Conservation (phyloP, 2,113 vertebrate genomes). For the Actenoides lindsayi region DNA sequence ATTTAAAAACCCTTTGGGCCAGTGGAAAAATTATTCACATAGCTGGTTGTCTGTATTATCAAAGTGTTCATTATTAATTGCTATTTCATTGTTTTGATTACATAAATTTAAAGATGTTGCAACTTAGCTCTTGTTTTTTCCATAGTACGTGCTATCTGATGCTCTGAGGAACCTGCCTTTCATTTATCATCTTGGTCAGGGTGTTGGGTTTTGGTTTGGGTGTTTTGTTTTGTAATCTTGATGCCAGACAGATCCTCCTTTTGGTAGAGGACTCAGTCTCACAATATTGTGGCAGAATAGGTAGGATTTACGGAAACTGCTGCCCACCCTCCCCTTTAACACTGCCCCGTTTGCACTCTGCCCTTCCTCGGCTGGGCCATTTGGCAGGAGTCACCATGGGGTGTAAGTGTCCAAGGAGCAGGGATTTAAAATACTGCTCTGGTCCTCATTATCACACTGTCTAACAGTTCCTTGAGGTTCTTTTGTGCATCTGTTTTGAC, state of each 20-base stretch:
- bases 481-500: background rate
- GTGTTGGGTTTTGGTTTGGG: background rate
- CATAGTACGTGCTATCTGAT: slow-evolving; percentile 50
- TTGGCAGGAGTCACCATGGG: background rate
- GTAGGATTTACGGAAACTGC: background rate
- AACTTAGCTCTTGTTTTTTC: slow-evolving; percentile 32
- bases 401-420: background rate
- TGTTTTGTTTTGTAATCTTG: background rate
- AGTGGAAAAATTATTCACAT: background rate
- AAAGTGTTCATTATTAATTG: slow-evolving; percentile 62
- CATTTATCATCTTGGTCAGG: slow-evolving; percentile 65
- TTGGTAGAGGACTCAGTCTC: background rate
- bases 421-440: background rate
- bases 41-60: slow-evolving; percentile 16
- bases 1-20: background rate
- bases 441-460: background rate
- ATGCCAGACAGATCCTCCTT: background rate
- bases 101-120: slow-evolving; percentile 70
- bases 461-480: background rate
- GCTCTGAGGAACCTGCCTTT: slow-evolving; percentile 58
- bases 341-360: background rate
- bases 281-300: background rate
- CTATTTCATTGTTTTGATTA: slow-evolving; percentile 55
- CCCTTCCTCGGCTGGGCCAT: background rate
- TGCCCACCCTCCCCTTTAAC: background rate